Base-by-base conservation (phyloP, 2,888 invertebrate genomes). In the Drosophila dives region DNA sequence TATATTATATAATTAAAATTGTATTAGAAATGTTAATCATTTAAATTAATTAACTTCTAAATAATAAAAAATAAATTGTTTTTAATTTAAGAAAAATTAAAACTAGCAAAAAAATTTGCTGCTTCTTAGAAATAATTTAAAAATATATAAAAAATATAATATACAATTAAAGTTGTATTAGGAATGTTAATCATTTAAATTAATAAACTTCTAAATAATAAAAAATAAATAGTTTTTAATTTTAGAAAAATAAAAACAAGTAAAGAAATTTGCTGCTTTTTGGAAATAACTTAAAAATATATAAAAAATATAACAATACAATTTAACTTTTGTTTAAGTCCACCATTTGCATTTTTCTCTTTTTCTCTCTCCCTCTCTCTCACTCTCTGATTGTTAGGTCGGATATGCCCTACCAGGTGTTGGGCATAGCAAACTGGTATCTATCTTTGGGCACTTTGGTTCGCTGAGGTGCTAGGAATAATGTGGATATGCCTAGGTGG, bases 381-480 rank as follows among this genome's bases (percentile, higher is more conserved):
- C 7, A 20, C 20, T 5, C 2, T 11, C 32, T 34, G 2, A 34
- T 1, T 23, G 11, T 23, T 17, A 7, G 23, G 53, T 34, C 64
- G 38, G 0, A n/a, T 49, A 54, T 54, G 50, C 74, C 42, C 56
- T 0, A 5, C 2, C 11, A 3, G 6, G 2, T 54, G 23, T n/a
- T 45, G 17, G 2, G 17, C 54, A 29, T 49, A n/a, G 26, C 17
- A 11, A 65, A 20, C 50, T 63, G 62, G 11, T 33, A 36, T 12
- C 53, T 54, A 48, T 64, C 67, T 67, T 45, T 15, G 45, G 48
- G 42, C 53, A 56, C 63, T 55, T 74, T 63, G 72, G 67, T 49
- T 62, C 26, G 67, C 64, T 36, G 58, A 78, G 78, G 78, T 79
- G 78, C 65, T 59, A 42, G 50, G 75, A 65, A 72, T 77, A 68